Conservation (phyloP, 2,113 vertebrate genomes). For the Aptenodytes forsteri region DNA sequence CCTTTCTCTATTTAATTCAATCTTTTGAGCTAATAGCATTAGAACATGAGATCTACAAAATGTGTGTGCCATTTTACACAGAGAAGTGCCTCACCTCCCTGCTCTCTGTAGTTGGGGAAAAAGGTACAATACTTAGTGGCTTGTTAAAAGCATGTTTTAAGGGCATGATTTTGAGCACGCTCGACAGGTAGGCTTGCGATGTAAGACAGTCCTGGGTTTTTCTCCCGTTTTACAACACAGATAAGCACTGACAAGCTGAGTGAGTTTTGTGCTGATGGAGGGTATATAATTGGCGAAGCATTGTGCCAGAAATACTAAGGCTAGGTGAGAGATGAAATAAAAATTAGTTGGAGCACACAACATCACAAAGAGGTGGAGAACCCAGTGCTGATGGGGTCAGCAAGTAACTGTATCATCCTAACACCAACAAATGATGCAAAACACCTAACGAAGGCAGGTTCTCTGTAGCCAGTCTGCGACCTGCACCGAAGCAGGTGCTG, state of each 20-base stretch:
- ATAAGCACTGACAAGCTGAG: neutral
- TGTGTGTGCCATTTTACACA: constrained; percentile 2
- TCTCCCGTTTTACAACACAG: neutral
- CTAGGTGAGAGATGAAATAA: neutral
- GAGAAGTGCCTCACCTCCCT: constrained; percentile 13
- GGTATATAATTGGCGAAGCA: neutral
- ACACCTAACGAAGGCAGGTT: neutral
- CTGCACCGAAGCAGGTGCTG: neutral
- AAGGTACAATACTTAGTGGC: neutral
- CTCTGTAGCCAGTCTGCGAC: neutral
- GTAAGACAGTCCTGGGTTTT: neutral
- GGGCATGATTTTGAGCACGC: neutral
- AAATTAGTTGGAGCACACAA: neutral
- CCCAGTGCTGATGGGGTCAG: neutral
- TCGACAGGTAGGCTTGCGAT: neutral
- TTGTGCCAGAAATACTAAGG: neutral
- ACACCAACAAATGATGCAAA: neutral
- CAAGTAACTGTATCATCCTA: neutral
- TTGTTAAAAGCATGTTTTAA: neutral
- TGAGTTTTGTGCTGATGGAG: neutral
- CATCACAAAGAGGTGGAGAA: neutral
- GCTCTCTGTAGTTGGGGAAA: neutral
- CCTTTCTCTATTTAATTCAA: constrained; percentile 71
- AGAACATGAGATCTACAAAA: constrained; percentile 47
- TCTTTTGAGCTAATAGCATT: constrained; percentile 65